Evolutionary conservation across 2,113 vertebrate species (phyloP).

Genomic region (Pristiophorus japonicus): DNA sequence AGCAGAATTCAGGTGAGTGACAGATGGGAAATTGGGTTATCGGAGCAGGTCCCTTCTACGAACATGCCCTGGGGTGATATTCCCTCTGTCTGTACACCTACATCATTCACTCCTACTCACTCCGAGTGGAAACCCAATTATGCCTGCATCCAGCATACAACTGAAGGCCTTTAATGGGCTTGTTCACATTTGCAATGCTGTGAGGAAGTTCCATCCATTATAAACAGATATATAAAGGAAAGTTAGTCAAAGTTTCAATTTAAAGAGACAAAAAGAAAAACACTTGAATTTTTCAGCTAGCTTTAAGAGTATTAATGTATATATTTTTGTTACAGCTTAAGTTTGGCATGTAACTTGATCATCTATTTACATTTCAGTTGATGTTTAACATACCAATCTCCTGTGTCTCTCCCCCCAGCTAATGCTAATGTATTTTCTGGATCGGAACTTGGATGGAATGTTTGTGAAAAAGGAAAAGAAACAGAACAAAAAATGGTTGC

Average conservation of each 20-base stretch:
- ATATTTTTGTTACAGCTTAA: neutral
- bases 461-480: neutral
- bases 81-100: neutral
- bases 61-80: neutral
- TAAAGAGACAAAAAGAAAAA: neutral
- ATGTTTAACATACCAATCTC: neutral
- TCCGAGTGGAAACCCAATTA: neutral
- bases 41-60: neutral
- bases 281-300: neutral
- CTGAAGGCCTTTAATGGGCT: neutral
- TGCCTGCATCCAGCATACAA: neutral
- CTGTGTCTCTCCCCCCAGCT: neutral
- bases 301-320: neutral
- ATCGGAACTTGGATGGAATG: neutral
- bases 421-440: neutral
- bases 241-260: neutral
- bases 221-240: neutral
- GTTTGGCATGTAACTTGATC: neutral
- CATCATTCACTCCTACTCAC: neutral
- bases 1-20: neutral
- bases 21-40: neutral
- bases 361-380: neutral
- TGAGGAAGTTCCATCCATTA: neutral
- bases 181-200: neutral
- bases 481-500: neutral